Conservation (phyloP, 2,888 invertebrate genomes). For the Zeuzera pyrina region DNA sequence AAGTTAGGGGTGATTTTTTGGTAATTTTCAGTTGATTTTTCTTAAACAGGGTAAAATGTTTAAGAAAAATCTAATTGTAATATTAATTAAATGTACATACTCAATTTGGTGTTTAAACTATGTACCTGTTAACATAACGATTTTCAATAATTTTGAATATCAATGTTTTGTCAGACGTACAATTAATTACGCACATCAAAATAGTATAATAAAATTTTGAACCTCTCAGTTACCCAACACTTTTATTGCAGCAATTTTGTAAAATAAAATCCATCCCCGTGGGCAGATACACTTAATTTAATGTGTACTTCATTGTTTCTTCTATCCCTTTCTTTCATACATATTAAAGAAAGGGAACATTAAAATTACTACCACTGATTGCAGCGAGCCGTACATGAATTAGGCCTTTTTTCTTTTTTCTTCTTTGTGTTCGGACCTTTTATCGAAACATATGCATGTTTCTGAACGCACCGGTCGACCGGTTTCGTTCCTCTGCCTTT, state of each 20-base stretch:
- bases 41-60: too few relatives aligned
- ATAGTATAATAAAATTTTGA: constrained; percentile 45
- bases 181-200: too few relatives aligned
- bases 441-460: constrained; percentile 65
- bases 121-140: too few relatives aligned
- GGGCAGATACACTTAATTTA: constrained; percentile 61
- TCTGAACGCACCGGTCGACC: constrained; percentile 56
- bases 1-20: too few relatives aligned
- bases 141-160: too few relatives aligned
- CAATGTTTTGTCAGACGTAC: too few relatives aligned
- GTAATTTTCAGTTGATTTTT: too few relatives aligned
- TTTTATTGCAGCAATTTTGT: constrained; percentile 60
- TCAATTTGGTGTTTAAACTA: too few relatives aligned
- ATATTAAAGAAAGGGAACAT: constrained; percentile 29
- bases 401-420: constrained; percentile 56
- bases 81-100: too few relatives aligned
- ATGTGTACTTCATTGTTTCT: constrained; percentile 49
- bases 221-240: constrained; percentile 62
- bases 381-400: constrained; percentile 68
- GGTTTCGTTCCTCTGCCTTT: constrained; percentile 62
- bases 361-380: constrained; percentile 65
- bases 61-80: too few relatives aligned
- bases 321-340: constrained; percentile 26
- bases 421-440: constrained; percentile 63
- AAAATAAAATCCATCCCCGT: constrained; percentile 56